A percentile compares a stretch with the other conserved stretches of the same genome.
These are phyloP conservation scores for Albula glossodonta DNA, from an alignment of 2,113 vertebrate species.

Conservation along the genomic window DNA sequence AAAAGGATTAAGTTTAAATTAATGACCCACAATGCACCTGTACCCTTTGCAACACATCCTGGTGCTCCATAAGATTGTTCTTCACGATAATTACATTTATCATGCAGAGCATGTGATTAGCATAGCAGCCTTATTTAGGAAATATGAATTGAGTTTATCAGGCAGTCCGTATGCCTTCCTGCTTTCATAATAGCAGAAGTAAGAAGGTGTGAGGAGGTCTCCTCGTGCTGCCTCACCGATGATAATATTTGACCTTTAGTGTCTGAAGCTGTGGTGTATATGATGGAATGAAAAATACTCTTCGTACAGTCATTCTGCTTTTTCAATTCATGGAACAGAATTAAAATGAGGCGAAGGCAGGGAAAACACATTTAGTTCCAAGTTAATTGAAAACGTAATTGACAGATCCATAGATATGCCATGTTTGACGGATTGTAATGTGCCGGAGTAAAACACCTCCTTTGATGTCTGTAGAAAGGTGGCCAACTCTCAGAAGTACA, in stretches of 20 bases:
- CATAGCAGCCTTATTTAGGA: not conserved
- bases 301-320: constrained; percentile 37
- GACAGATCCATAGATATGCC: constrained; percentile 44
- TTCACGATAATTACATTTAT: not conserved
- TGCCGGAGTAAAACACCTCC: constrained; percentile 2
- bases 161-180: not conserved
- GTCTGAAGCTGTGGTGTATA: constrained; percentile 30
- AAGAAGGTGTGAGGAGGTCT: constrained; percentile 32
- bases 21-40: not conserved
- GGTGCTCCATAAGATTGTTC: not conserved
- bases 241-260: constrained; percentile 57
- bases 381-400: constrained; percentile 61
- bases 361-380: constrained; percentile 43
- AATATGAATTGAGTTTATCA: not conserved
- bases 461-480: constrained; percentile 9
- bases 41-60: not conserved
- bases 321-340: constrained; percentile 34
- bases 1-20: not conserved
- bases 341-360: constrained; percentile 41
- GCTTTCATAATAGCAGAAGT: not conserved
- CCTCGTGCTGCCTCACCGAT: constrained; percentile 52
- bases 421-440: constrained; percentile 27
- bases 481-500: not conserved
- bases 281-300: constrained; percentile 52
- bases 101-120: not conserved